Percentiles rank a stretch among this genome's conserved stretches.
phyloP scores from a whole-genome alignment of 2,797 vertebrate species.

The Hafferia zeledoni region DNA sequence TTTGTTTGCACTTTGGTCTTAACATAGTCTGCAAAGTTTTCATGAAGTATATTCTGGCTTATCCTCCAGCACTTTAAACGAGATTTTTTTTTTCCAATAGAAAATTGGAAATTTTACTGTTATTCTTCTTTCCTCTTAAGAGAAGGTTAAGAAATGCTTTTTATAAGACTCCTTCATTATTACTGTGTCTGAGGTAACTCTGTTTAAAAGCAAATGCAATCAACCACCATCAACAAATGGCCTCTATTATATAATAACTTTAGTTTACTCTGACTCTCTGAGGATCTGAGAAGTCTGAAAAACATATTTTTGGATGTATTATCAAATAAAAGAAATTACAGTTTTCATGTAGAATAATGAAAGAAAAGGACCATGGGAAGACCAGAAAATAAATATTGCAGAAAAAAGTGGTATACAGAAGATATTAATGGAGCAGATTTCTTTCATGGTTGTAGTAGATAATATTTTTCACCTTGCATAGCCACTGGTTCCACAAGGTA shows the following conservation, averaged over 20 bases:
- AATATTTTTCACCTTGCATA: background rate
- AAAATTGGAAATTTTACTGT: background rate
- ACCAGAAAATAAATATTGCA: background rate
- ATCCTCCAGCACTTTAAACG: background rate
- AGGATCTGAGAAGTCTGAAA: background rate
- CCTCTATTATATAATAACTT: background rate
- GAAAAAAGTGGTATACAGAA: background rate
- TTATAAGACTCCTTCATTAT: background rate
- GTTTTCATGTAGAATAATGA: slow-evolving; percentile 23
- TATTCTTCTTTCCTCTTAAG: background rate
- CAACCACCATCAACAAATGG: background rate
- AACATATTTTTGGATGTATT: background rate
- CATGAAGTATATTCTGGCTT: background rate
- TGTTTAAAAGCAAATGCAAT: slow-evolving; percentile 26
- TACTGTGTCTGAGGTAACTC: background rate
- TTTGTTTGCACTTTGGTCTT: background rate
- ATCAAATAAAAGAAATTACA: background rate
- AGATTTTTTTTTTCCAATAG: background rate
- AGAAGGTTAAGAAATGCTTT: background rate
- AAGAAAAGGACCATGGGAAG: background rate
- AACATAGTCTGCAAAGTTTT: background rate
- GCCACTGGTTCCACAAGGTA: background rate
- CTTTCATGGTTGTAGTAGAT: background rate
- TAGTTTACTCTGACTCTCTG: background rate
- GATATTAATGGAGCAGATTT: background rate